Evolutionary conservation across 2,888 invertebrate species (phyloP).

Genomic region (Apoderus coryli): DNA sequence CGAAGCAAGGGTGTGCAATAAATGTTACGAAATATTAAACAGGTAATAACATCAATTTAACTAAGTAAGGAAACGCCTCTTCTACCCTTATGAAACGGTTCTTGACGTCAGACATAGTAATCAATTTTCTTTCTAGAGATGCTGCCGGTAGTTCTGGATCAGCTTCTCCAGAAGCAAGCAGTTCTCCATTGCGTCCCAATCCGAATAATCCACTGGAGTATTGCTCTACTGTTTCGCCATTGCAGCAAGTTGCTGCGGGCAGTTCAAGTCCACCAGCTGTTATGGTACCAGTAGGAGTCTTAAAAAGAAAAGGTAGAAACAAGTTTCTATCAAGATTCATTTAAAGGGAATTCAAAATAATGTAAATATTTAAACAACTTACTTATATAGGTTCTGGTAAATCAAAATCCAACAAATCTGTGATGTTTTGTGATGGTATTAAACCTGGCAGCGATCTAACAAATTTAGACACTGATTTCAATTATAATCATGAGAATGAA

Average conservation of each 20-base stretch:
- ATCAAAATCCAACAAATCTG: slow-evolving; percentile 49
- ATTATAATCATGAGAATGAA: slow-evolving; percentile 19
- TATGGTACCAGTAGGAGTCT: slow-evolving; percentile 74
- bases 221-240: slow-evolving; percentile 68
- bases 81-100: too few species aligned
- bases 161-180: slow-evolving; percentile 21
- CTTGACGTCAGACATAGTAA: too few species aligned
- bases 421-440: slow-evolving; percentile 83
- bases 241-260: slow-evolving; percentile 45
- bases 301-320: slow-evolving; percentile 50
- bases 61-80: too few species aligned
- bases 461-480: slow-evolving; percentile 51
- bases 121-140: too few species aligned
- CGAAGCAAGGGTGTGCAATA: slow-evolving; percentile 65
- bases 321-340: slow-evolving; percentile 1
- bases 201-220: slow-evolving; percentile 81
- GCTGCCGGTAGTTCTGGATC: slow-evolving; percentile 20
- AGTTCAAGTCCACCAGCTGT: slow-evolving; percentile 46
- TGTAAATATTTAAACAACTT: too few species aligned
- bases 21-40: slow-evolving; percentile 46
- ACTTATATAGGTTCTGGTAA: slow-evolving; percentile 32
- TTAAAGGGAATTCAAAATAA: too few species aligned
- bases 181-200: slow-evolving; percentile 45
- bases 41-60: slow-evolving; percentile 14
- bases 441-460: slow-evolving; percentile 76